Evolutionary conservation across 2,888 invertebrate species (phyloP).

Genomic region (Agrotis clavis): DNA sequence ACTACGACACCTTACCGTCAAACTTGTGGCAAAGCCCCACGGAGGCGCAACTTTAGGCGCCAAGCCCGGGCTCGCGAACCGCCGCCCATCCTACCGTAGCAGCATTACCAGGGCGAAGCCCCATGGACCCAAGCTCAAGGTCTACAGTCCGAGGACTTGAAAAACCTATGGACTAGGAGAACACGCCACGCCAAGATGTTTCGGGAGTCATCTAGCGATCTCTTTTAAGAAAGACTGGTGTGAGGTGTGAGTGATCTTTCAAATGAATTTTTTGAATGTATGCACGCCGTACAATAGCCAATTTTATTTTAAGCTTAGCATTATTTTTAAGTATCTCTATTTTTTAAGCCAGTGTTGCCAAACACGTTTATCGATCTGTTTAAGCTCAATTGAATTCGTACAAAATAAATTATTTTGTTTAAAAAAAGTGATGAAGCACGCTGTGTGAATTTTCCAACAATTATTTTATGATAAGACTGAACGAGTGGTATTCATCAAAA

Average conservation of each 20-base stretch:
- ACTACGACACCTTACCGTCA: constrained; percentile 92
- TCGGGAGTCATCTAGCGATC: constrained; percentile 72
- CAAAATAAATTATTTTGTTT: constrained; percentile 69
- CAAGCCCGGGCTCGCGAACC: constrained; percentile 70
- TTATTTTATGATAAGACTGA: constrained; percentile 80
- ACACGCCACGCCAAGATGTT: constrained; percentile 74
- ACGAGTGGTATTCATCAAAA: constrained; percentile 70
- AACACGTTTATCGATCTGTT: constrained; percentile 58
- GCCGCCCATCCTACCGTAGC: constrained; percentile 75
- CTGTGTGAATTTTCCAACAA: constrained; percentile 70
- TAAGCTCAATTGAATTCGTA: constrained; percentile 78
- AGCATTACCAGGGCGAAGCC: constrained; percentile 77
- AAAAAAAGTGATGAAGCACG: constrained; percentile 64
- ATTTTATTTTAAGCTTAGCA: constrained; percentile 54
- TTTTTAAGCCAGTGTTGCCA: constrained; percentile 52
- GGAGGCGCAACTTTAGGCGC: constrained; percentile 86
- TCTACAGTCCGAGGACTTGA: constrained; percentile 82
- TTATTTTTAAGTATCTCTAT: constrained; percentile 41
- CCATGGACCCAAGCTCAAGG: constrained; percentile 69
- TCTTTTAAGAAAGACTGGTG: constrained; percentile 74
- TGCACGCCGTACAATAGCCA: constrained; percentile 62
- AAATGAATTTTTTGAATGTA: constrained; percentile 54
- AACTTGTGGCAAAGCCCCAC: constrained; percentile 86
- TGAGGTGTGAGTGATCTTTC: constrained; percentile 69
- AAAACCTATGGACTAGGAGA: constrained; percentile 78